phyloP scores from a whole-genome alignment of 2,888 invertebrate genomes.

The Ormyrus rosae region DNA sequence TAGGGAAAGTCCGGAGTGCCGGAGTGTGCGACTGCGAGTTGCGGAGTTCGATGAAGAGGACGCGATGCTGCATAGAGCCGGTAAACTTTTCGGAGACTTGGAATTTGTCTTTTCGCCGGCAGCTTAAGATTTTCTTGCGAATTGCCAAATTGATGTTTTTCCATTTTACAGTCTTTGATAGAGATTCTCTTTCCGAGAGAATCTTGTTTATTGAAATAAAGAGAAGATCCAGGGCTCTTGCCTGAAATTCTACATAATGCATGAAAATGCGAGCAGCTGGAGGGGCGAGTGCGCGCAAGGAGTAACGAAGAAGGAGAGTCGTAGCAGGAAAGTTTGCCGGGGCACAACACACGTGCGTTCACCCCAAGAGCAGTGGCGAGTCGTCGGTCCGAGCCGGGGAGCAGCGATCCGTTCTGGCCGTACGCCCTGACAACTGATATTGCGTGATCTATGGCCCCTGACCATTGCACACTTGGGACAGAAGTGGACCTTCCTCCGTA shows the following conservation, averaged over 20 bases:
- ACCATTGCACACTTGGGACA: slow-evolving; percentile 75
- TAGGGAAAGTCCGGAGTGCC: too few relatives aligned
- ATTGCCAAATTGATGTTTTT: too few relatives aligned
- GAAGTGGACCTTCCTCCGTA: slow-evolving; percentile 65
- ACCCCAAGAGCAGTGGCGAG: slow-evolving; percentile 7
- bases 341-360: slow-evolving; percentile 56
- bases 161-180: slow-evolving; percentile 50
- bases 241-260: neutral
- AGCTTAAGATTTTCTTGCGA: too few relatives aligned
- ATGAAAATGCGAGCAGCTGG: neutral
- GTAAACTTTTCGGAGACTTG: too few relatives aligned
- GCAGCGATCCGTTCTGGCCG: slow-evolving; percentile 58
- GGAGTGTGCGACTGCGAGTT: too few relatives aligned
- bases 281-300: neutral
- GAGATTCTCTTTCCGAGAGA: slow-evolving; percentile 61
- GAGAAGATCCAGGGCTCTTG: neutral
- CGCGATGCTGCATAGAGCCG: too few relatives aligned
- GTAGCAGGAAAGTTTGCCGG: neutral
- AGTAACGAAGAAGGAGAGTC: slow-evolving; percentile 10
- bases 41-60: too few relatives aligned
- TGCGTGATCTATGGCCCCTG: slow-evolving; percentile 74
- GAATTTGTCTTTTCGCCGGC: too few relatives aligned
- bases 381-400: slow-evolving; percentile 7
- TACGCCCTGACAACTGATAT: slow-evolving; percentile 69
- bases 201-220: neutral